A percentile compares a stretch with the other conserved stretches of the same genome.
Conservation (phyloP, 2,113 vertebrate species). For the Osmerus mordax region DNA sequence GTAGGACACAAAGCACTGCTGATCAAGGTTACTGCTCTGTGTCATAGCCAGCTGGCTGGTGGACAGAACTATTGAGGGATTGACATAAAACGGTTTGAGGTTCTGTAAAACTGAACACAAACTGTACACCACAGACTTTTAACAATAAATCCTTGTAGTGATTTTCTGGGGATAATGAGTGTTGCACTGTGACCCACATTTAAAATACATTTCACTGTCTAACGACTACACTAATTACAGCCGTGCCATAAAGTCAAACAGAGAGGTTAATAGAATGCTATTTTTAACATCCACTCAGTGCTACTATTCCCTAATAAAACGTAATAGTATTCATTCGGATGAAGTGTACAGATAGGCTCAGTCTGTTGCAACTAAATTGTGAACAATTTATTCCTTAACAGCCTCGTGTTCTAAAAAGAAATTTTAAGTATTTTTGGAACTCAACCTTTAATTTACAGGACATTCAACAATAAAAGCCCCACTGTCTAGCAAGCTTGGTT, state of each 20-base stretch:
- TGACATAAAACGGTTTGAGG: background rate
- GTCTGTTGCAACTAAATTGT: no score
- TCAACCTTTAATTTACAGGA: no score
- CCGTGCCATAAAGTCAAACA: slow-evolving; percentile 48
- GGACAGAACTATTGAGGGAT: background rate
- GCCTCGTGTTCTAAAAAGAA: no score
- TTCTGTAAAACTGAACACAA: background rate
- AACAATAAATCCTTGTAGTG: slow-evolving; percentile 24
- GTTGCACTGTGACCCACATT: slow-evolving; percentile 57
- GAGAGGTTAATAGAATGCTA: slow-evolving; percentile 65
- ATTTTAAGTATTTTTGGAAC: no score
- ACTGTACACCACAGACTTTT: background rate
- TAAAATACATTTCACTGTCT: slow-evolving; percentile 57
- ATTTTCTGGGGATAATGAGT: slow-evolving; percentile 47
- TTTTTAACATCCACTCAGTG: slow-evolving; percentile 49
- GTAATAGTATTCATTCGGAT: slow-evolving; percentile 13
- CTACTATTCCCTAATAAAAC: slow-evolving; percentile 30
- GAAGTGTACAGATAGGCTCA: slow-evolving; percentile 3
- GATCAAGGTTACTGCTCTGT: background rate
- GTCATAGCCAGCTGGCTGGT: background rate
- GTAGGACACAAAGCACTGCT: background rate
- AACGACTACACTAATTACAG: slow-evolving; percentile 63
- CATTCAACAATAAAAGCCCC: no score
- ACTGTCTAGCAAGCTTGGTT: no score
- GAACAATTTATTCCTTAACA: no score